Conservation (phyloP, 2,888 invertebrate species). For the Ormia ochracea region DNA sequence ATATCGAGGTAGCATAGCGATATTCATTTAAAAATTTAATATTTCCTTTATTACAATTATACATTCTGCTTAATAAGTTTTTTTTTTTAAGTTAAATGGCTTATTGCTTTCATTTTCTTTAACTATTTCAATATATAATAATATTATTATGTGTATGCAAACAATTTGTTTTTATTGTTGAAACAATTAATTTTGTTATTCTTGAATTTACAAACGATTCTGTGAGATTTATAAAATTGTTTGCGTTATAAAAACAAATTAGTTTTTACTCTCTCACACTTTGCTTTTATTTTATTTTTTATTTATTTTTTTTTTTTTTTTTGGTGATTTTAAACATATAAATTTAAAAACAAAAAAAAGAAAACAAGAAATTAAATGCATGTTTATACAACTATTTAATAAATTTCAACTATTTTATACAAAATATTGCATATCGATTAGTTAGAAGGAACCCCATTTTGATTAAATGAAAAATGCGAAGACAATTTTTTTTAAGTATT, state of each 20-base stretch:
- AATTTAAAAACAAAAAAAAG: background rate
- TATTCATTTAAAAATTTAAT: constrained; percentile 36
- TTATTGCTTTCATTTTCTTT: constrained; percentile 6
- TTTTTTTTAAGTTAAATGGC: constrained; percentile 16
- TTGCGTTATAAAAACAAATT: constrained; percentile 51
- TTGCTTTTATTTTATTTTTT: constrained; percentile 28
- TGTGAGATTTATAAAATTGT: constrained; percentile 31
- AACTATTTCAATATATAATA: constrained; percentile 34
- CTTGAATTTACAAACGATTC: constrained; percentile 30
- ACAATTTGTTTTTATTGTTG: constrained; percentile 4
- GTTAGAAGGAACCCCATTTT: constrained; percentile 60
- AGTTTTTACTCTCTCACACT: constrained; percentile 30
- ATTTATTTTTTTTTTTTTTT: no score
- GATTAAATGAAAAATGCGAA: constrained; percentile 12
- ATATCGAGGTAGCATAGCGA: constrained; percentile 60
- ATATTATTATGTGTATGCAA: constrained; percentile 12
- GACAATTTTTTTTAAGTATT: background rate
- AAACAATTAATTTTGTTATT: constrained; percentile 23
- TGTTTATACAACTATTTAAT: constrained; percentile 38
- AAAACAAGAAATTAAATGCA: background rate
- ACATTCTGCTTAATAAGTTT: background rate
- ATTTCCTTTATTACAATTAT: background rate
- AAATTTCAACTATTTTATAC: constrained; percentile 35
- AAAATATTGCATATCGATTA: constrained; percentile 36
- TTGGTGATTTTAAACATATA: background rate